Base-by-base conservation (phyloP, 2,113 vertebrate species). In the Phoxinus phoxinus region DNA sequence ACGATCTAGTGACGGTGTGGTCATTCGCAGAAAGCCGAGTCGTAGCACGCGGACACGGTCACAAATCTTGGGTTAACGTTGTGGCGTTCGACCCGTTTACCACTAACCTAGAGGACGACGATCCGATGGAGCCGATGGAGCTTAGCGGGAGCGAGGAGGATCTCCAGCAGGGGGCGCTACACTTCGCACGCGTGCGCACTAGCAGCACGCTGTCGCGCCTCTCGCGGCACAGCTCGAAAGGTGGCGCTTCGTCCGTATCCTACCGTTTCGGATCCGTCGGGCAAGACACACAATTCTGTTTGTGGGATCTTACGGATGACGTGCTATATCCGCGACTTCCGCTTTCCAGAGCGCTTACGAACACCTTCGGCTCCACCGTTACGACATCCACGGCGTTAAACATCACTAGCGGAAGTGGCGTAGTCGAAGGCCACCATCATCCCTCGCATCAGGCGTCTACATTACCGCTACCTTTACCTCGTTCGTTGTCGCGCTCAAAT, bases 51-150 rank as follows among this genome's bases (percentile, higher is more conserved):
- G 97, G 97, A 0, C 97, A 96, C 0, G 97, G 97, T 0, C 97
- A 98, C 92, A 98, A 97, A 85, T 98, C 97, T 0, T 98, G 97
- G 97, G 97, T 98, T 61, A 98, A 97, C 0, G 97, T 97, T 0
- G 97, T 98, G 85, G 97, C 97, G 0, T 98, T 98, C 0, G 97
- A 98, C 17, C 97, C 97, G 0, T 98, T 96, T 86, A 95, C 96
- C 0, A 97, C 96, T 0, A 94, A 94, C 5, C 90, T 95, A 8
- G 96, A 96, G 53, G 96, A 96, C 7, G 95, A 94, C 0, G 93
- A 95, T 10, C 91, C 95, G 0, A 94, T 93, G 0, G 91, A 95
- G 11, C 91, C 95, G 0, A 94, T 93, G 0, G 91, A 92, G 86
- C 91, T 95, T 1, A 94, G 95, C 0, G 96, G 94, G 6, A 96